Evolutionary conservation across 1,140 invertebrate species (phyloP).

Genomic region (Drosophila nigrodunni): DNA sequence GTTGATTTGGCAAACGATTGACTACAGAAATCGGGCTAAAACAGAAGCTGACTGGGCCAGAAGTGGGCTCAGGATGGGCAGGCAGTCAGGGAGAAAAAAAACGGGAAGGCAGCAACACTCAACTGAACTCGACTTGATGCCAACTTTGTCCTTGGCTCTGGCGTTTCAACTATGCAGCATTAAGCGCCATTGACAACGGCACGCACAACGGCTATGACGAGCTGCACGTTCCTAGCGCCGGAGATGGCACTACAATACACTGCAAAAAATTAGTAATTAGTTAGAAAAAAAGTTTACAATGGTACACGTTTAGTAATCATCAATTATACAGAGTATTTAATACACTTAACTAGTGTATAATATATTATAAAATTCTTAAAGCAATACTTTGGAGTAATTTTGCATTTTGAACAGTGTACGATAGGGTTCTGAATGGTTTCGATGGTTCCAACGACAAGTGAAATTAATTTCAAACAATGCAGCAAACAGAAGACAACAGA

Average conservation of each 20-base stretch:
- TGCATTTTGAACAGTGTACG: conserved; percentile 8
- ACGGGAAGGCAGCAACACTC: conserved; percentile 1
- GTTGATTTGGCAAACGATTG: conserved; percentile 74
- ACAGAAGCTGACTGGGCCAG: neutral
- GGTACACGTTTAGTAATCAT: too few species aligned
- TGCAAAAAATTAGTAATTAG: neutral
- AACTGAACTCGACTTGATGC: conserved; percentile 35
- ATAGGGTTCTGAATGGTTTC: conserved; percentile 16
- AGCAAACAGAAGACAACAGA: conserved; percentile 72
- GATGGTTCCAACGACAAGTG: conserved; percentile 66
- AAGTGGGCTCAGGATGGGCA: neutral
- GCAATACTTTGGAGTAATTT: too few species aligned
- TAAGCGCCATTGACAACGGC: conserved; percentile 72
- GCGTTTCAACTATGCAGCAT: conserved; percentile 57
- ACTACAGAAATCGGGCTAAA: conserved; percentile 20
- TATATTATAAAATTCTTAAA: neutral
- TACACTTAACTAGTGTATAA: neutral
- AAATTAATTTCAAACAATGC: conserved; percentile 83
- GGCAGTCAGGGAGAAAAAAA: neutral
- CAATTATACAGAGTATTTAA: too few species aligned
- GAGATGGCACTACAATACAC: conserved; percentile 9
- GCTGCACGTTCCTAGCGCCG: conserved; percentile 3
- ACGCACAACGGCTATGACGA: conserved; percentile 47
- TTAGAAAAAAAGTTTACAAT: neutral
- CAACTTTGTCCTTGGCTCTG: conserved; percentile 48